These are phyloP conservation scores for Hassar affinis DNA, from an alignment of 2,113 vertebrate species.

Conservation along the genomic window DNA sequence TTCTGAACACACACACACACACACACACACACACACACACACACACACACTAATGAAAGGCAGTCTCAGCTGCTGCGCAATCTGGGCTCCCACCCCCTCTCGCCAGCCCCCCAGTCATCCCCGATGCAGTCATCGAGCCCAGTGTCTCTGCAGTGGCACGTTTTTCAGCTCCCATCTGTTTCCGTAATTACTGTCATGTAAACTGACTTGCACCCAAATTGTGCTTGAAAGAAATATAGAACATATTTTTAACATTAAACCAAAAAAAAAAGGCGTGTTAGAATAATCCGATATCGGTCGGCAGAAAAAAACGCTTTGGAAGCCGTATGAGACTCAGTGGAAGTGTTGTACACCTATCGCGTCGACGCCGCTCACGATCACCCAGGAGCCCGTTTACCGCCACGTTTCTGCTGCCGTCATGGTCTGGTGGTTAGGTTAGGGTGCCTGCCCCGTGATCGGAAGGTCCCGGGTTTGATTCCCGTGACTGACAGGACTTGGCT, in stretches of 20 bases:
- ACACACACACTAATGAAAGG: constrained; percentile 58
- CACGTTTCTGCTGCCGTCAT: too few relatives aligned
- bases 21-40: constrained; percentile 41
- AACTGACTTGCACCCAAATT: constrained; percentile 59
- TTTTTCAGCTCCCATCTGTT: constrained; percentile 67
- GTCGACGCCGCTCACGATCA: too few relatives aligned
- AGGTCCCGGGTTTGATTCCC: too few relatives aligned
- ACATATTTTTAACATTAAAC: neutral
- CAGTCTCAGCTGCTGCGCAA: constrained; percentile 65
- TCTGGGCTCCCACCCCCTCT: constrained; percentile 65
- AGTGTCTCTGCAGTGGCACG: constrained; percentile 53
- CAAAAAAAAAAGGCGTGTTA: neutral
- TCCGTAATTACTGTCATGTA: constrained; percentile 65
- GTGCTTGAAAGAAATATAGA: constrained; percentile 37
- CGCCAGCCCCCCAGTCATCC: constrained; percentile 53
- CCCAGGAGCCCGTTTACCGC: too few relatives aligned
- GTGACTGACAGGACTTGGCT: too few relatives aligned
- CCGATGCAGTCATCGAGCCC: constrained; percentile 55
- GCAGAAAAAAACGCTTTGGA: too few relatives aligned
- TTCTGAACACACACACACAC: constrained; percentile 52
- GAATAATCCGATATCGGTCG: neutral
- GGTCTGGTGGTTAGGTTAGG: too few relatives aligned
- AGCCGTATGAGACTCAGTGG: too few relatives aligned
- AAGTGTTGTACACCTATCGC: too few relatives aligned
- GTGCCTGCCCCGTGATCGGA: too few relatives aligned